A percentile compares a stretch with the other conserved stretches of the same genome.
Conservation (phyloP, 2,113 vertebrate genomes). For the Acanthochromis polyacanthus region DNA sequence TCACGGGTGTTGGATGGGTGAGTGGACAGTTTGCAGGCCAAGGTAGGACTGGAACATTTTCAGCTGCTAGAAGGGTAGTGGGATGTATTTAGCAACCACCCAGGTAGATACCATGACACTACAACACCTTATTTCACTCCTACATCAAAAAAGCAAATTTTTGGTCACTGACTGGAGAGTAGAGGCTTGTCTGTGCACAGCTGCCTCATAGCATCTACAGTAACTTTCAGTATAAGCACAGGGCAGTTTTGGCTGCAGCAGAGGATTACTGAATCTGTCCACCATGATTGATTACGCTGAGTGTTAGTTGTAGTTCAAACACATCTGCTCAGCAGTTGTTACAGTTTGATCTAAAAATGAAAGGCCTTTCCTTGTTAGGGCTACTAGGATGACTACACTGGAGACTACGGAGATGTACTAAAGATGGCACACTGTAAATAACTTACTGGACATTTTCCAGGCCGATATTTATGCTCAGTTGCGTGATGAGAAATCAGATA, state of each 20-base stretch:
- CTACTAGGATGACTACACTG: background rate
- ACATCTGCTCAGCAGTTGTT: slow-evolving; percentile 7
- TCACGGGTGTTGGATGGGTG: too few species aligned
- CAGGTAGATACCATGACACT: too few species aligned
- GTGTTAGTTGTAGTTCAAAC: background rate
- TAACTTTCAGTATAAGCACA: background rate
- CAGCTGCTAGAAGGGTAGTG: too few species aligned
- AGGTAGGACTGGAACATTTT: too few species aligned
- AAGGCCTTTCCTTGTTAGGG: slow-evolving; percentile 1
- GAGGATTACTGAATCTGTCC: background rate
- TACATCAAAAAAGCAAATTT: too few species aligned
- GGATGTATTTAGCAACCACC: too few species aligned
- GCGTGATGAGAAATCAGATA: slow-evolving; percentile 80
- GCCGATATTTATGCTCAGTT: slow-evolving; percentile 74
- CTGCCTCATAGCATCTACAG: background rate
- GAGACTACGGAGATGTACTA: background rate
- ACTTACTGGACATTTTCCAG: slow-evolving; percentile 73
- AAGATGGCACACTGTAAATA: slow-evolving; percentile 40
- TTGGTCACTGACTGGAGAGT: too few species aligned
- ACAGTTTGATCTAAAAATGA: slow-evolving; percentile 3
- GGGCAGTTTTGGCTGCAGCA: background rate
- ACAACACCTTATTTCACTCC: too few species aligned
- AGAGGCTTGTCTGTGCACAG: too few species aligned
- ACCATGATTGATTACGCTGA: background rate
- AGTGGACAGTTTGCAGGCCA: too few species aligned